Base-by-base conservation (phyloP, 2,888 invertebrate genomes). In the Portevinia maculata region DNA sequence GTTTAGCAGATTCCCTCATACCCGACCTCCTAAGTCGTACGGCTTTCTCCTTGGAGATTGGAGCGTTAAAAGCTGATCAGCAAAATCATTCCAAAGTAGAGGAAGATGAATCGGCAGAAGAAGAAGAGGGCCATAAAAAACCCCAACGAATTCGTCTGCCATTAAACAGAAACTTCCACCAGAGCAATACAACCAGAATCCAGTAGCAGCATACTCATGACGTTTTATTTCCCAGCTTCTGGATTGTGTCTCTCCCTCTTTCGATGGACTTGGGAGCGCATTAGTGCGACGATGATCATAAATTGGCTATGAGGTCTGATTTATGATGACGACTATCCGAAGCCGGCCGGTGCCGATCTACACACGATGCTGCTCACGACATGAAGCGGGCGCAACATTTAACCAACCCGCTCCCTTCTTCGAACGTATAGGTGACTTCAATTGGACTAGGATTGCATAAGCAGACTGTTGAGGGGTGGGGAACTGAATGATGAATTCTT, bases 361-460 rank as follows among this genome's bases (percentile, higher is more conserved):
- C 32, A 8, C 21, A 21, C 9, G 15, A 28, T 21, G 44, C 17
- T 79, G 57, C 46, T 48, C 44, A 48, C 15, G 34, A 52, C 17
- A 52, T 34, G 24, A n/a, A 55, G 46, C 28, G 28, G 13, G 24
- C 34, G 24, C 52, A 7, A 13, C 21, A 9, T n/a, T 41, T 13
- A 41, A 32, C 17, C 21, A 7, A 8, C 17, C 19, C 37, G 41
- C 32, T 24, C 48, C 24, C 57, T 53, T 17, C 44, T 5, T 8
- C 9, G 15, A 34, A 57, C 50, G 37, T 24, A 59, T 64, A 44
- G 75, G 21, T 57, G 62, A 52, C 64, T 75, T 70, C 65, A 76
- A 81, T 81, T 81, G 32, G 53, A 60, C 60, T 75, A 53, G 64
- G 64, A 65, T 76, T 81, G 53, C 70, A 70, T 76, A 76, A 81